A percentile compares a stretch with the other conserved stretches of the same genome.
phyloP scores from a whole-genome alignment of 2,797 vertebrate species.

The Lacerta viridis region DNA sequence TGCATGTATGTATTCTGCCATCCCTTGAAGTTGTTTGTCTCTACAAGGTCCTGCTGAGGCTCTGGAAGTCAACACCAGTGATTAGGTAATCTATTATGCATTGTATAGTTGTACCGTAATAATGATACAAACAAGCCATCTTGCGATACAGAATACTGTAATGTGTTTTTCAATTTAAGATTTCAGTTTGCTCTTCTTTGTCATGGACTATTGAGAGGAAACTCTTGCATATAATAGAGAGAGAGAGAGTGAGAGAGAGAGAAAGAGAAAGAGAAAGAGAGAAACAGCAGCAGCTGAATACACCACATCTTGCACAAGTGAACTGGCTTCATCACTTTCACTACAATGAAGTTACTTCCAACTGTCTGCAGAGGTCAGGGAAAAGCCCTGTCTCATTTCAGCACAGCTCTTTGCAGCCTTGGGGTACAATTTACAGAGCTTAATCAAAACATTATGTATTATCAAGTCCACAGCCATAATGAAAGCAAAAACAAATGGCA shows the following conservation, averaged over 20 bases:
- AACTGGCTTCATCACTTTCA: neutral
- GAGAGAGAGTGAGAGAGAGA: neutral
- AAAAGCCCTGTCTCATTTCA: neutral
- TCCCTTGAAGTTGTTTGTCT: neutral
- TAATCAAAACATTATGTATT: neutral
- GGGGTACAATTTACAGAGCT: neutral
- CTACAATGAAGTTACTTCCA: neutral
- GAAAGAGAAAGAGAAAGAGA: neutral
- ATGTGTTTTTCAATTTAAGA: neutral
- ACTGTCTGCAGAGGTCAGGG: neutral
- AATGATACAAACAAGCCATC: neutral
- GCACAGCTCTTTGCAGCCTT: neutral
- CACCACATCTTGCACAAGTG: neutral
- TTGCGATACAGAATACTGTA: neutral
- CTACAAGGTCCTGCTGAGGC: neutral
- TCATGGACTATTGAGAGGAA: neutral
- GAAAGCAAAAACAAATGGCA: neutral
- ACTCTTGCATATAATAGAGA: neutral
- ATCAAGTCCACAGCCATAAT: neutral
- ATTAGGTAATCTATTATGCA: neutral
- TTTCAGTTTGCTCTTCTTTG: neutral
- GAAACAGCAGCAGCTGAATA: neutral
- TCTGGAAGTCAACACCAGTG: neutral
- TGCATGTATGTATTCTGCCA: neutral
- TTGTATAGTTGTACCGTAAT: neutral